Conservation (phyloP, 2,888 invertebrate genomes). For the Anaspis maculata region DNA sequence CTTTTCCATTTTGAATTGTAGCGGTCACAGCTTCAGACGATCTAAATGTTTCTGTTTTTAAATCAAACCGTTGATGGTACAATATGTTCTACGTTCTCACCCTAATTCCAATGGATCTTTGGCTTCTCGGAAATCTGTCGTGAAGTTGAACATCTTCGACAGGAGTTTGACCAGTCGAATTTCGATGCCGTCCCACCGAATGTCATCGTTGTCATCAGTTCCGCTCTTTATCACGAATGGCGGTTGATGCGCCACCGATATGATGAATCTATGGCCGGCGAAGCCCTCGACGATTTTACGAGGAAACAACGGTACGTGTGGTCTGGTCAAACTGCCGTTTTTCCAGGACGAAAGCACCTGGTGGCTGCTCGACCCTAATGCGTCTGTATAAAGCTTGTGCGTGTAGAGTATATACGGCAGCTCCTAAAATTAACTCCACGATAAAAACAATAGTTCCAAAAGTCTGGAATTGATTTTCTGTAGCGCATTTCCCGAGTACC, state of each 20-base stretch:
- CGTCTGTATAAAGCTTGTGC: slow-evolving; percentile 64
- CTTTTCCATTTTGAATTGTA: slow-evolving; percentile 47
- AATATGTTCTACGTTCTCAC: slow-evolving; percentile 18
- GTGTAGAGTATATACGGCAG: slow-evolving; percentile 66
- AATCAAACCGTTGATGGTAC: too few species aligned
- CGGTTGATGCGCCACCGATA: slow-evolving; percentile 63
- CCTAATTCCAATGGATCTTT: too few species aligned
- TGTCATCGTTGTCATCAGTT: slow-evolving; percentile 42
- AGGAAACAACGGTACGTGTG: slow-evolving; percentile 58
- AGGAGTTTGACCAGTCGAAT: slow-evolving; percentile 55
- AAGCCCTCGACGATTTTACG: slow-evolving; percentile 59
- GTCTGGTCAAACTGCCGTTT: slow-evolving; percentile 53
- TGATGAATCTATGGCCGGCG: slow-evolving; percentile 64
- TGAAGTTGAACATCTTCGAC: slow-evolving; percentile 60
- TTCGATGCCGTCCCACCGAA: slow-evolving; percentile 70
- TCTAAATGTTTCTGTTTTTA: slow-evolving; percentile 34
- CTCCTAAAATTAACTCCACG: slow-evolving; percentile 53
- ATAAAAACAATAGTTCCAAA: too few species aligned
- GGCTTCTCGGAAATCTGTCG: slow-evolving; percentile 59
- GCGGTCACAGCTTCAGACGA: slow-evolving; percentile 53
- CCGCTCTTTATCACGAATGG: slow-evolving; percentile 59
- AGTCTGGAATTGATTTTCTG: too few species aligned
- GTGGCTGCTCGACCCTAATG: slow-evolving; percentile 61
- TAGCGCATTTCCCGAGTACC: too few species aligned
- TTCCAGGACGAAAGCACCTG: slow-evolving; percentile 65